phyloP scores from a whole-genome alignment of 2,797 vertebrate genomes.

The Rhinichthys osculus region DNA sequence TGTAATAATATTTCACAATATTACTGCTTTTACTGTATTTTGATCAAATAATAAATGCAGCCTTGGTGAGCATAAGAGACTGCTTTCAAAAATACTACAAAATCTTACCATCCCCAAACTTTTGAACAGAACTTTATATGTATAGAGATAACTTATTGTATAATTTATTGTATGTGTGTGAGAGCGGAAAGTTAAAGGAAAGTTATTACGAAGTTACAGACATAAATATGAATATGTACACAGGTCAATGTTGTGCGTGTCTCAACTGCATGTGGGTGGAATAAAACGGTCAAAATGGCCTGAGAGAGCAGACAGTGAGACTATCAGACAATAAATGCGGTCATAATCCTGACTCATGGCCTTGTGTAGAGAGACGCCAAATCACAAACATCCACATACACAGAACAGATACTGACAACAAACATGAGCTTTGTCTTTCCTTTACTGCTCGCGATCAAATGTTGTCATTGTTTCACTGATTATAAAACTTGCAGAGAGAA shows the following conservation, averaged over 20 bases:
- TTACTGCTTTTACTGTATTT: not conserved
- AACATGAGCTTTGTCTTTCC: constrained; percentile 28
- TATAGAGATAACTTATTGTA: not conserved
- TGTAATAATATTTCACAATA: not conserved
- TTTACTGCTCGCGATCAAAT: constrained; percentile 1
- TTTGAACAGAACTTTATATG: not conserved
- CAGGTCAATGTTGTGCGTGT: constrained; percentile 10
- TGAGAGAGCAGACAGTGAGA: constrained; percentile 64
- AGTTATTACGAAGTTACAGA: not conserved
- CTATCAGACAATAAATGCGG: constrained; percentile 74
- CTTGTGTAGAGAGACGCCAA: constrained; percentile 71
- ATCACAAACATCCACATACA: constrained; percentile 37
- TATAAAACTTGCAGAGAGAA: not conserved
- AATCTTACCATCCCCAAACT: not conserved
- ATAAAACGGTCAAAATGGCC: constrained; percentile 40
- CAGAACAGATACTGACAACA: constrained; percentile 28
- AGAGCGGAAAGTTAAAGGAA: not conserved
- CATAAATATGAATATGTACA: not conserved
- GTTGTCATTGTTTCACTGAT: constrained; percentile 14
- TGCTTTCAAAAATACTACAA: not conserved
- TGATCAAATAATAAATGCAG: not conserved
- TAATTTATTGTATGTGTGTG: not conserved
- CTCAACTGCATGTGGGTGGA: constrained; percentile 39
- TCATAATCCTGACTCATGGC: constrained; percentile 74
- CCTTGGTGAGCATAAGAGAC: not conserved